Evolutionary conservation across 2,113 vertebrate genomes (phyloP).

Genomic region (Cnemophilus loriae): DNA sequence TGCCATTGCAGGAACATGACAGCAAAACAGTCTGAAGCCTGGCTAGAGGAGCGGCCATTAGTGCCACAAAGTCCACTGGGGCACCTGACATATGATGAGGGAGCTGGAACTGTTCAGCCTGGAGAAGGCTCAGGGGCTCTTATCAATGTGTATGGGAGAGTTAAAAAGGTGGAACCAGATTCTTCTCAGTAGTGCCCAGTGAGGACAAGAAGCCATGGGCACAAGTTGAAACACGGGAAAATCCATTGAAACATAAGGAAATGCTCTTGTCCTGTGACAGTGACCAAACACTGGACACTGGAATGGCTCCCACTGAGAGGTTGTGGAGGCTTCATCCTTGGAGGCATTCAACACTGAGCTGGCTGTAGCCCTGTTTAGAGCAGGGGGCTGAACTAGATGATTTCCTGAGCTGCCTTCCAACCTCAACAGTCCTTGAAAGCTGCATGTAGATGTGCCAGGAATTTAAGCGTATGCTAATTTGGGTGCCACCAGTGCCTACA

Average conservation of each 20-base stretch:
- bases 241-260: background rate
- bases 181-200: background rate
- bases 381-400: background rate
- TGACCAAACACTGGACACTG: background rate
- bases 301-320: background rate
- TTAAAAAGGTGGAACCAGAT: background rate
- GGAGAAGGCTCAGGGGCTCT: background rate
- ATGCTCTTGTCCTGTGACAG: background rate
- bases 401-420: background rate
- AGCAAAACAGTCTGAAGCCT: background rate
- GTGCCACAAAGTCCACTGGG: background rate
- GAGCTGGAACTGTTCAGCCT: background rate
- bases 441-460: background rate
- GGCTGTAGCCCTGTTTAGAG: background rate
- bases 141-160: background rate
- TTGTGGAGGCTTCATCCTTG: background rate
- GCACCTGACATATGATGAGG: background rate
- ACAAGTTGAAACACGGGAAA: background rate
- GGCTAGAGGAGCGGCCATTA: background rate
- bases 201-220: background rate
- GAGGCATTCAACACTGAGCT: background rate
- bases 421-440: background rate
- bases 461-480: background rate
- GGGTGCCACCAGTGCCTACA: background rate
- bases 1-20: rapidly evolving